Conservation (phyloP, 2,113 vertebrate species). For the Coptodon rendalli region DNA sequence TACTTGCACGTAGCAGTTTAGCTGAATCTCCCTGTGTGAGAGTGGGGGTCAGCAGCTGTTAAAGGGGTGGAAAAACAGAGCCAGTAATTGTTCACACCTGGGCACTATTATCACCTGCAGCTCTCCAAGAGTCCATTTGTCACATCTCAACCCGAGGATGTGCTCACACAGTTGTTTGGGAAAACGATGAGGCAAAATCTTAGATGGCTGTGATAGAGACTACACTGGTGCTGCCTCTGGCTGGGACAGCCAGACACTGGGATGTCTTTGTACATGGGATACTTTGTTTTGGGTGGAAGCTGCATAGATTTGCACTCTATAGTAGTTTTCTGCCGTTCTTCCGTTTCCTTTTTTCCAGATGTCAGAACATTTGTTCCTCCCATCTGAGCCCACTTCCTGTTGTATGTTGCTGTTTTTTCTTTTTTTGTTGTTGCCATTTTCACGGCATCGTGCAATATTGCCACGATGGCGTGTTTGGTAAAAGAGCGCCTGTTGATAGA, state of each 20-base stretch:
- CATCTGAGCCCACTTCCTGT: conserved; percentile 15
- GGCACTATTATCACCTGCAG: conserved; percentile 29
- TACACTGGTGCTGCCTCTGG: not conserved
- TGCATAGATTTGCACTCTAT: conserved; percentile 1
- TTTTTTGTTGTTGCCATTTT: not conserved
- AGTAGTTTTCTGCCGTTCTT: not conserved
- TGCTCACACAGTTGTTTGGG: not conserved
- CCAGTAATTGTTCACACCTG: conserved; percentile 36
- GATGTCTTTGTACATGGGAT: not conserved
- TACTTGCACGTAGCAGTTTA: not conserved
- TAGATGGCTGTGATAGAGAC: not conserved
- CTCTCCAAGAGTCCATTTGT: not conserved
- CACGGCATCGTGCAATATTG: not conserved
- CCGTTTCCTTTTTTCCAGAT: not conserved
- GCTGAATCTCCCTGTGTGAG: conserved; percentile 3
- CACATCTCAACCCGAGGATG: conserved; percentile 1
- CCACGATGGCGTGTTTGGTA: conserved; percentile 17
- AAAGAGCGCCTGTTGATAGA: conserved; percentile 51
- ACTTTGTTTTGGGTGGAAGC: not conserved
- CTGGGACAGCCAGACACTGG: not conserved
- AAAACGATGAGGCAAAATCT: not conserved
- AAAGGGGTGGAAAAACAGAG: not conserved
- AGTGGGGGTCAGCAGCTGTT: not conserved
- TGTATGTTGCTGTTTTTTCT: not conserved
- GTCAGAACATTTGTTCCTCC: conserved; percentile 17